phyloP scores from a whole-genome alignment of 2,113 vertebrate genomes.

The Elanus axillaris region DNA sequence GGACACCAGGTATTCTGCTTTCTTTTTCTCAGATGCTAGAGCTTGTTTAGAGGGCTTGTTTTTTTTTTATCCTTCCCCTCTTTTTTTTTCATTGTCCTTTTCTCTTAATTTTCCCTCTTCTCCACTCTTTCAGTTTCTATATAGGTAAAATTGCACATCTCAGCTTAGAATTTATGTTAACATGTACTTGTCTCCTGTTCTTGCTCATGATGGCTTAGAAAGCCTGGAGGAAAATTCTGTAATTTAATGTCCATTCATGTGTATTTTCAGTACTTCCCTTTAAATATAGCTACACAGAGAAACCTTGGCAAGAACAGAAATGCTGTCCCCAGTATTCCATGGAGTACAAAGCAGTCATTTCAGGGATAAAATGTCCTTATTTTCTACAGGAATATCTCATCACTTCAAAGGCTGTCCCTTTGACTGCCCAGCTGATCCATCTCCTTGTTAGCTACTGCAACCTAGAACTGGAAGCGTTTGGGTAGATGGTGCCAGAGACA shows the following conservation, averaged over 20 bases:
- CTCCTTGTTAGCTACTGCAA: background rate
- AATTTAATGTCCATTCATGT: constrained; percentile 20
- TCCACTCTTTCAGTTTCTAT: background rate
- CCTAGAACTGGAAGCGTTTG: background rate
- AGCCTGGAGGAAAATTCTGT: constrained; percentile 1
- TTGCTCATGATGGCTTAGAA: background rate
- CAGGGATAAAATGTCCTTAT: background rate
- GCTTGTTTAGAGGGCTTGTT: background rate
- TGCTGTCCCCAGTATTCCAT: background rate
- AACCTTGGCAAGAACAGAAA: background rate
- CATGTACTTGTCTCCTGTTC: background rate
- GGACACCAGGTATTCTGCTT: background rate
- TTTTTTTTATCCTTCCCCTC: background rate
- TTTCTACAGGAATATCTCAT: background rate
- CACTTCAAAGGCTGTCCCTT: background rate
- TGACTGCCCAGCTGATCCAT: background rate
- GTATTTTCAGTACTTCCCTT: constrained; percentile 9
- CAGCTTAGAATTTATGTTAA: background rate
- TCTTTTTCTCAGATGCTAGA: background rate
- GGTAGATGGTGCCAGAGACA: background rate
- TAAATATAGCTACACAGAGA: background rate
- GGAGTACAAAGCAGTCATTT: background rate
- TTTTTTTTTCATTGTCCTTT: background rate
- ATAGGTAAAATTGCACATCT: background rate
- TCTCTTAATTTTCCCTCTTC: background rate